Conservation (phyloP, 2,888 invertebrate species). For the Morpho helenor region DNA sequence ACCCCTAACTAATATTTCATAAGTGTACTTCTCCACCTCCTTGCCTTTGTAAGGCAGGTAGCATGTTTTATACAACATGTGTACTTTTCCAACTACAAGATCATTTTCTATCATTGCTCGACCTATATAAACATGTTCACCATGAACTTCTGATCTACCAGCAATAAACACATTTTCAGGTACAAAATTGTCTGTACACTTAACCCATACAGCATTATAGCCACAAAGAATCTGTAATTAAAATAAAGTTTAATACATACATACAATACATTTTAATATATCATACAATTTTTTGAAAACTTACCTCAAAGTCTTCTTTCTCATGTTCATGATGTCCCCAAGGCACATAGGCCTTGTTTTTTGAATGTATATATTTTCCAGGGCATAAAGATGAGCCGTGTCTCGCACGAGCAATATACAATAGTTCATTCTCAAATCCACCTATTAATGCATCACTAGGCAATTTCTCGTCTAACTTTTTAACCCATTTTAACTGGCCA, state of each 20-base stretch:
- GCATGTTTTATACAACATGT: slow-evolving; percentile 81
- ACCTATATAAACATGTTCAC: slow-evolving; percentile 80
- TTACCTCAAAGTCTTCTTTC: slow-evolving; percentile 84
- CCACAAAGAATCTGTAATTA: slow-evolving; percentile 47
- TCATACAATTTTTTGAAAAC: neutral
- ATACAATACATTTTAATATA: neutral
- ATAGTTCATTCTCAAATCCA: slow-evolving; percentile 79
- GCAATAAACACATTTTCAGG: slow-evolving; percentile 83
- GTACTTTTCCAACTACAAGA: slow-evolving; percentile 86
- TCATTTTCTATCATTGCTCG: slow-evolving; percentile 84
- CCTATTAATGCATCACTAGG: slow-evolving; percentile 85
- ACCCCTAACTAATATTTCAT: slow-evolving; percentile 40
- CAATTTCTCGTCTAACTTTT: slow-evolving; percentile 72
- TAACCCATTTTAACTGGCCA: slow-evolving; percentile 80
- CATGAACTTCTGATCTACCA: slow-evolving; percentile 69
- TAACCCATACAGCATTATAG: slow-evolving; percentile 65
- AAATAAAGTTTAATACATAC: slow-evolving; percentile 12
- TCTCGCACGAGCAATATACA: slow-evolving; percentile 82
- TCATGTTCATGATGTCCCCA: slow-evolving; percentile 86
- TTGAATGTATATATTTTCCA: slow-evolving; percentile 85
- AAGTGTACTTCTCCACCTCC: slow-evolving; percentile 34
- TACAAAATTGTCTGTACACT: slow-evolving; percentile 73
- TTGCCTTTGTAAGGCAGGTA: slow-evolving; percentile 80
- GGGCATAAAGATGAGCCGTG: slow-evolving; percentile 86
- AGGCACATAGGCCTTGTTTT: slow-evolving; percentile 82